Evolutionary conservation across 2,113 vertebrate genomes (phyloP).

Genomic region (Ictalurus punctatus): DNA sequence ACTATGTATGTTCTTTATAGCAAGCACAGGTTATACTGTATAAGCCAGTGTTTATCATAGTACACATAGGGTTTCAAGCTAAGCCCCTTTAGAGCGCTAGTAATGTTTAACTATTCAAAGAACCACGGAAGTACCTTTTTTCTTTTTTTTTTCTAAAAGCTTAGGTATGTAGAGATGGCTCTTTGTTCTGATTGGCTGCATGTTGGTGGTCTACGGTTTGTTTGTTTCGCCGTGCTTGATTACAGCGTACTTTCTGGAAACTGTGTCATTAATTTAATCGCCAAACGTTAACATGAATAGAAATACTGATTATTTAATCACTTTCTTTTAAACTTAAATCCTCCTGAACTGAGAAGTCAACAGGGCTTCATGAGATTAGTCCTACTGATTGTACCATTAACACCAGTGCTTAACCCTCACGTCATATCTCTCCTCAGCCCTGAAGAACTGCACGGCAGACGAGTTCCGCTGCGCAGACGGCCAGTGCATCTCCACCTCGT

Average conservation of each 20-base stretch:
- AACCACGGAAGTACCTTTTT: background rate
- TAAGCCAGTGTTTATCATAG: background rate
- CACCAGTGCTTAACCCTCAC: background rate
- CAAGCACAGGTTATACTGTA: background rate
- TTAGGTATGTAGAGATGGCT: too few relatives aligned
- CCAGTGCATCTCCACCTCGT: slow-evolving; percentile 73
- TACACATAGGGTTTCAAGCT: background rate
- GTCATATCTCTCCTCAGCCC: slow-evolving; percentile 60
- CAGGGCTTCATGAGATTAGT: background rate
- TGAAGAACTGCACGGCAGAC: slow-evolving; percentile 62
- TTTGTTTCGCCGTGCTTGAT: background rate
- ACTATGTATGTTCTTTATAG: background rate
- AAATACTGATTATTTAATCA: background rate
- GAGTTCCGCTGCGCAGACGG: slow-evolving; percentile 79
- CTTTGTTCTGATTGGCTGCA: background rate
- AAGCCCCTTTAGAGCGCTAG: background rate
- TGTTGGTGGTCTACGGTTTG: too few relatives aligned
- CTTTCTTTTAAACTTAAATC: background rate
- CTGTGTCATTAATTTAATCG: background rate
- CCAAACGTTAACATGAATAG: background rate
- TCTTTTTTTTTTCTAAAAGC: too few relatives aligned
- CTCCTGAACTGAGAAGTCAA: background rate
- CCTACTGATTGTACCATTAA: background rate
- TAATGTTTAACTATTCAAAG: background rate
- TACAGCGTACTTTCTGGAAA: background rate